Conservation (phyloP, 2,113 vertebrate species). For the Struthio camelus region DNA sequence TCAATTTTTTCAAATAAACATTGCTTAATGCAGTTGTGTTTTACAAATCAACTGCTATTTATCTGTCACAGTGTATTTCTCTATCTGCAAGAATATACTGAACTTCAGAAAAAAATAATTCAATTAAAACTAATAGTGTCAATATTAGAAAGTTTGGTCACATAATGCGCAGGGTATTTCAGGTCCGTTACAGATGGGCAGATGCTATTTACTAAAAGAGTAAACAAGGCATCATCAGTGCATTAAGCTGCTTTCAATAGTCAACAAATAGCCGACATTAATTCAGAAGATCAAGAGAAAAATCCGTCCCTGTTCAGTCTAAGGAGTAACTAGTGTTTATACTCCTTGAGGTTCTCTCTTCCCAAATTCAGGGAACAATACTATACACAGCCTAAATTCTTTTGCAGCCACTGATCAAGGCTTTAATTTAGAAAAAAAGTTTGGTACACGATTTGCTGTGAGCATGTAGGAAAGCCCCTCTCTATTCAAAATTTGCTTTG, state of each 20-base stretch:
- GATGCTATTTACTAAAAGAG: not conserved
- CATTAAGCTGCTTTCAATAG: not conserved
- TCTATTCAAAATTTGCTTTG: not conserved
- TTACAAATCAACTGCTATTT: not conserved
- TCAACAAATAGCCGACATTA: not conserved
- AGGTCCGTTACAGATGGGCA: not conserved
- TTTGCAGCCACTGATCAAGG: not conserved
- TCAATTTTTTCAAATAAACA: conserved; percentile 12
- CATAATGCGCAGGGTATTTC: rapidly evolving
- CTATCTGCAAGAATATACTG: not conserved
- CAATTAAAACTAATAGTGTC: not conserved
- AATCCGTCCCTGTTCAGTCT: not conserved
- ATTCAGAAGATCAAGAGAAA: not conserved
- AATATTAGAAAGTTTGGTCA: not conserved
- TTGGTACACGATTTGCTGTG: not conserved
- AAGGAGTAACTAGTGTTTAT: not conserved
- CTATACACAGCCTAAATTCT: not conserved
- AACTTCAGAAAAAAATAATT: not conserved
- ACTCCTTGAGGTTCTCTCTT: not conserved
- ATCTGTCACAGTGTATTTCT: conserved; percentile 5
- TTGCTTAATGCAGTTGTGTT: not conserved
- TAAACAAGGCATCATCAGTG: not conserved
- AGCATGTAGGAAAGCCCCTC: not conserved
- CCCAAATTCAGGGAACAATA: not conserved
- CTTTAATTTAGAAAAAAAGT: not conserved